Evolutionary conservation across 2,113 vertebrate genomes (phyloP).

Genomic region (Clinocottus analis): DNA sequence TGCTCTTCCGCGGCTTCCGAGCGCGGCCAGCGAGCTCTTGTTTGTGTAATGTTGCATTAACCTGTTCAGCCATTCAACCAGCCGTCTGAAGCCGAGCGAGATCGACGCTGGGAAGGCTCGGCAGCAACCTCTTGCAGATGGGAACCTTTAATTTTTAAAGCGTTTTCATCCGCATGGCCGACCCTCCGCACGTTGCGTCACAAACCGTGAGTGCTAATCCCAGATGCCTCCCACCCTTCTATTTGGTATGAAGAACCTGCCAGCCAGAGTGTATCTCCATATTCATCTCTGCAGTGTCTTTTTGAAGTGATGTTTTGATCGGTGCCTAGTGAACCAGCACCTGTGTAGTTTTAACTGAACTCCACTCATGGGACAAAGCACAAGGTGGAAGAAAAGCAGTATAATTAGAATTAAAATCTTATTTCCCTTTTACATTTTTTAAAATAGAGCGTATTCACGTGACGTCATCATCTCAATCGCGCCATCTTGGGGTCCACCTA

Average conservation of each 20-base stretch:
- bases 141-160: conserved; percentile 84
- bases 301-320: conserved; percentile 75
- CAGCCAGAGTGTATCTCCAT: conserved; percentile 54
- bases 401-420: conserved; percentile 42
- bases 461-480: too few species aligned
- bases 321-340: conserved; percentile 58
- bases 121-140: conserved; percentile 69
- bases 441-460: too few species aligned
- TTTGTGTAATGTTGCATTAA: conserved; percentile 79
- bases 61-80: conserved; percentile 78
- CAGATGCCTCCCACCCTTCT: conserved; percentile 51
- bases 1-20: conserved; percentile 67
- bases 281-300: conserved; percentile 51
- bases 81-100: conserved; percentile 59
- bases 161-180: conserved; percentile 77
- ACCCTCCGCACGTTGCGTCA: conserved; percentile 70
- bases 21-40: conserved; percentile 56
- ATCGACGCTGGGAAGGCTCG: conserved; percentile 50
- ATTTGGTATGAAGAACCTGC: conserved; percentile 55
- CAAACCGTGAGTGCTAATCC: conserved; percentile 73
- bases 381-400: conserved; percentile 26
- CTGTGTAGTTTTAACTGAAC: conserved; percentile 56
- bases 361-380: conserved; percentile 57
- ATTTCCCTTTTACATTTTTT: background rate
- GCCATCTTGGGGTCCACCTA: too few species aligned